Evolutionary conservation across 1,140 invertebrate species (phyloP).

Genomic region (Diachasmimorpha longicaudata): DNA sequence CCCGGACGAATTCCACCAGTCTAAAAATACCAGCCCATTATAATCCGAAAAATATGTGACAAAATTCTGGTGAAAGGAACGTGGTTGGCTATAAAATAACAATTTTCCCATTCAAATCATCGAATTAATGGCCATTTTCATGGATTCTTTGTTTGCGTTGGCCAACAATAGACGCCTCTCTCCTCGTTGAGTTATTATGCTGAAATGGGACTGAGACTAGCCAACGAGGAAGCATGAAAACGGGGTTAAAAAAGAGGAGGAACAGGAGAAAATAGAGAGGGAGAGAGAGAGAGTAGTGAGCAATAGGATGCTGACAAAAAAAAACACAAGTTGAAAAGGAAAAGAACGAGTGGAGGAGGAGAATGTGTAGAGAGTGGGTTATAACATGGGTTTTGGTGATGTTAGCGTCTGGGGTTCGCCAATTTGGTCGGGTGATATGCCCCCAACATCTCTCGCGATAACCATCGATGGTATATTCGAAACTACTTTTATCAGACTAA

Average conservation of each 20-base stretch:
- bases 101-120: conserved; percentile 53
- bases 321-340: background rate
- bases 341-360: background rate
- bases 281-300: background rate
- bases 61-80: conserved; percentile 49
- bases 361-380: background rate
- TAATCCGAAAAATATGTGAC: background rate
- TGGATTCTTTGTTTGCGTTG: conserved; percentile 51
- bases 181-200: conserved; percentile 46
- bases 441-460: conserved; percentile 10
- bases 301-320: background rate
- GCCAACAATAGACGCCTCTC: conserved; percentile 40
- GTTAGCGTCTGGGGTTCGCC: conserved; percentile 10
- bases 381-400: background rate
- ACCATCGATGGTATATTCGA: conserved; percentile 22
- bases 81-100: conserved; percentile 51
- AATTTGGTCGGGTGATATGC: conserved; percentile 25
- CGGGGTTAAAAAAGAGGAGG: background rate
- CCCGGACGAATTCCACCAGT: background rate
- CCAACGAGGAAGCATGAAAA: background rate
- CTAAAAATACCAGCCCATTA: background rate
- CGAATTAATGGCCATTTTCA: conserved; percentile 55
- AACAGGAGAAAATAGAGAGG: background rate
- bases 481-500: conserved; percentile 6
- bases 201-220: conserved; percentile 35